phyloP scores from a whole-genome alignment of 1,140 invertebrate species.

The Musca vetustissima region DNA sequence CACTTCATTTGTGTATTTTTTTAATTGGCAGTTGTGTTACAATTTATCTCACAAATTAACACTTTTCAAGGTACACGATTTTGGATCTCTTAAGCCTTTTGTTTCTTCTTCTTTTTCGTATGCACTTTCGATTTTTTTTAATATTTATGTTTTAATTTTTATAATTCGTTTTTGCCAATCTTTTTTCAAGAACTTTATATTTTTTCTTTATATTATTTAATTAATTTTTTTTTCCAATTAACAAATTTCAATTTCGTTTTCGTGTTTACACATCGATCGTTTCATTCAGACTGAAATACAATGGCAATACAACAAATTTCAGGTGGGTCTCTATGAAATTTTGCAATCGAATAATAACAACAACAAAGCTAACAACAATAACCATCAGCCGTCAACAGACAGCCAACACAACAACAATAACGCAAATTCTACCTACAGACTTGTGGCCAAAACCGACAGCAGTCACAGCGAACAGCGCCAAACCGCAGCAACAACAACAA shows the following conservation, averaged over 20 bases:
- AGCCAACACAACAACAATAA: not conserved
- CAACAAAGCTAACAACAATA: conserved; percentile 7
- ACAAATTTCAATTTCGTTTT: conserved; percentile 7
- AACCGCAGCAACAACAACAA: too few species aligned
- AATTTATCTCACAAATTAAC: conserved; percentile 31
- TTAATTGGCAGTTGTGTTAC: conserved; percentile 25
- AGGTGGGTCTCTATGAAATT: conserved; percentile 25
- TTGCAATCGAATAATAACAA: conserved; percentile 16
- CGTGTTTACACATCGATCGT: conserved; percentile 27
- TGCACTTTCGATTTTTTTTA: conserved; percentile 26
- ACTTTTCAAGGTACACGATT: conserved; percentile 7
- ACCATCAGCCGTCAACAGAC: not conserved
- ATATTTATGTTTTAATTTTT: conserved; percentile 1
- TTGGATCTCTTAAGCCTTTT: not conserved
- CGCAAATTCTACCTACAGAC: conserved; percentile 21
- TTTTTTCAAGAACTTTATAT: not conserved
- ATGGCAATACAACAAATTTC: conserved; percentile 7
- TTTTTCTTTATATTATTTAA: too few species aligned
- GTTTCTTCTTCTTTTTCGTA: not conserved
- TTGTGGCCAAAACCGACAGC: not conserved
- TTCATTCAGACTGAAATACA: conserved; percentile 29
- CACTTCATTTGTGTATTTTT: conserved; percentile 15
- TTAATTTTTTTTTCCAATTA: conserved; percentile 29
- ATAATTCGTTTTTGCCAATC: not conserved
- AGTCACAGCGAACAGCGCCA: too few species aligned